phyloP scores from a whole-genome alignment of 2,888 invertebrate species.

The Leptopilina myrica region DNA sequence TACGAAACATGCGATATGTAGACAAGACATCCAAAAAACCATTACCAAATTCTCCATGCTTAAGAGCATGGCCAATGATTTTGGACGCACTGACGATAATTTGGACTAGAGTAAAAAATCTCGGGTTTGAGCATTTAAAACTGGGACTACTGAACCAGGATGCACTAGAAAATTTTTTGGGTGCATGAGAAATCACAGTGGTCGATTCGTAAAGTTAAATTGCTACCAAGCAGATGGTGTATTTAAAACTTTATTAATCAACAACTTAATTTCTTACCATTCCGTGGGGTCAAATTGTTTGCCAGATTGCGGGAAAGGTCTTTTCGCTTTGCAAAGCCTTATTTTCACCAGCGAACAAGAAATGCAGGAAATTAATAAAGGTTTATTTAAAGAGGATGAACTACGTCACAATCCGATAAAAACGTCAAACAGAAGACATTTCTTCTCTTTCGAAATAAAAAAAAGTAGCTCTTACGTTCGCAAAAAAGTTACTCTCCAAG shows the following conservation, averaged over 20 bases:
- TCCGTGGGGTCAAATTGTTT: background rate
- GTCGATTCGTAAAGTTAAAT: background rate
- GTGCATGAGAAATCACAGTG: background rate
- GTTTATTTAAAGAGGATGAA: background rate
- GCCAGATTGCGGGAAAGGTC: background rate
- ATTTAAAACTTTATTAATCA: background rate
- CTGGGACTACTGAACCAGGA: background rate
- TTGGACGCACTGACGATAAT: background rate
- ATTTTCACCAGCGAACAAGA: background rate
- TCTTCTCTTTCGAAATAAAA: background rate
- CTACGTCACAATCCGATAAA: background rate
- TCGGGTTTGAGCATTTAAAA: background rate
- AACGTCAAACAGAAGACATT: background rate
- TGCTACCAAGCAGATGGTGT: background rate
- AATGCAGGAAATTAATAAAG: background rate
- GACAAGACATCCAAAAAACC: too few relatives aligned
- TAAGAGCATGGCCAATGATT: too few relatives aligned
- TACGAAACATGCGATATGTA: too few relatives aligned
- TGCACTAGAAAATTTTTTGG: background rate
- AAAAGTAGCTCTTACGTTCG: background rate
- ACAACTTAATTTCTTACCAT: background rate
- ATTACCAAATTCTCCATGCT: too few relatives aligned
- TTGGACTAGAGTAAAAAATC: background rate
- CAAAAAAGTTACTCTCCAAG: background rate
- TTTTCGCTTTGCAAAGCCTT: background rate